A percentile compares a stretch with the other conserved stretches of the same genome.
Conservation (phyloP, 2,113 vertebrate genomes). For the Thinocorus orbignyianus region DNA sequence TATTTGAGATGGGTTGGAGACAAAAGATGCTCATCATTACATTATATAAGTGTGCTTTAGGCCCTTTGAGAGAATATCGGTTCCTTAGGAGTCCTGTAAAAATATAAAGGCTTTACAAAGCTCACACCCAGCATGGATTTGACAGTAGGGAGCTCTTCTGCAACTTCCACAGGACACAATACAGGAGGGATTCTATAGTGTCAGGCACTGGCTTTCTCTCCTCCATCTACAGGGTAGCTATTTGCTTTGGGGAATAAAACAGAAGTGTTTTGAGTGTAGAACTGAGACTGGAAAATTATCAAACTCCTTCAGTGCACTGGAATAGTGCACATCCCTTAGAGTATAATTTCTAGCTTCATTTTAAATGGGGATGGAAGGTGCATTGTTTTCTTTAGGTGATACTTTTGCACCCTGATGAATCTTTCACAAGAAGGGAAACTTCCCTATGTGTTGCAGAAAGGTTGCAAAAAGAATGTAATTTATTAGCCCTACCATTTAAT, state of each 20-base stretch:
- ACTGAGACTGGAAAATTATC: neutral
- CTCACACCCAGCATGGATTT: neutral
- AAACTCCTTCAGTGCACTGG: neutral
- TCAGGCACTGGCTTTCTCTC: neutral
- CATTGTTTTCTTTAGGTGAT: neutral
- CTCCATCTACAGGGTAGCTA: neutral
- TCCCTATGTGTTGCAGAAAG: neutral
- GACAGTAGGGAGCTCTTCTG: neutral
- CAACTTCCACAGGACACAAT: neutral
- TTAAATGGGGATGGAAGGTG: neutral
- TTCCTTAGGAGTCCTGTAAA: neutral
- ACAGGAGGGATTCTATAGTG: neutral
- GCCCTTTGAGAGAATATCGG: neutral
- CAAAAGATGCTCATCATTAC: neutral
- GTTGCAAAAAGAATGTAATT: neutral
- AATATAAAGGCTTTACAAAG: neutral
- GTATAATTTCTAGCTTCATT: neutral
- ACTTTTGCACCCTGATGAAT: accelerated
- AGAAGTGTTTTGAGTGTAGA: neutral
- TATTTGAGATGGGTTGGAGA: neutral
- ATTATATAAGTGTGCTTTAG: neutral
- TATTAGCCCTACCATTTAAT: neutral
- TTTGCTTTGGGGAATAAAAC: neutral
- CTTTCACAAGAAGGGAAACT: neutral
- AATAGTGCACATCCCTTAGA: neutral